phyloP scores from a whole-genome alignment of 2,797 vertebrate genomes.

The Arctocebus calabarensis region DNA sequence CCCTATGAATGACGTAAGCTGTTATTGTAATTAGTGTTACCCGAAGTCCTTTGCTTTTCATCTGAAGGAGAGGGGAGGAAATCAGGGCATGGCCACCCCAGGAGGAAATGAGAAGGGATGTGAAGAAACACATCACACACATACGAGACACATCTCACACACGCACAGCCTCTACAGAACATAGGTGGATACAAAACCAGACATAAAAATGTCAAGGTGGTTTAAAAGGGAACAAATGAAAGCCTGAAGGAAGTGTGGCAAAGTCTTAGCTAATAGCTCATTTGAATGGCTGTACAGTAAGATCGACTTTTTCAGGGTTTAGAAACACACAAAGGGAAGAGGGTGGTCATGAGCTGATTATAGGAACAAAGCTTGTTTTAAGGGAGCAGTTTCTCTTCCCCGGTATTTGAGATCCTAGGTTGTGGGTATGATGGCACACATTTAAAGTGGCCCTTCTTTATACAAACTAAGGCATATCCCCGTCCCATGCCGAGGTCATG shows the following conservation, averaged over 20 bases:
- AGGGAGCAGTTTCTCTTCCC: background rate
- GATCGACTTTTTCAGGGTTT: background rate
- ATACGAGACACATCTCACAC: background rate
- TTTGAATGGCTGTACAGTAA: background rate
- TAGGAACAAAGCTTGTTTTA: background rate
- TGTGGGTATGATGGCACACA: background rate
- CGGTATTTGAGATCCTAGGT: background rate
- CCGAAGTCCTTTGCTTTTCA: background rate
- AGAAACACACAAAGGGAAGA: background rate
- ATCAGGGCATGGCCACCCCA: background rate
- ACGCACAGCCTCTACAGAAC: background rate
- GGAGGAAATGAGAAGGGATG: background rate
- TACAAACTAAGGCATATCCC: fast-evolving
- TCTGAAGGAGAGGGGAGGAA: background rate
- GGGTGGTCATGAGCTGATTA: background rate
- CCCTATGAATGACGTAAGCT: background rate
- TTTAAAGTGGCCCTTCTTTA: background rate
- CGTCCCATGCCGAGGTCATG: fast-evolving
- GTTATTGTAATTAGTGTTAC: background rate
- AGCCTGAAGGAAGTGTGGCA: background rate
- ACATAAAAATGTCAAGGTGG: background rate
- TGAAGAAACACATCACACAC: background rate
- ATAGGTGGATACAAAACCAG: background rate
- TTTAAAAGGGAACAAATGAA: background rate
- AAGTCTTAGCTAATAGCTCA: background rate